Evolutionary conservation across 2,113 vertebrate species (phyloP).

Genomic region (Ciconia boyciana): DNA sequence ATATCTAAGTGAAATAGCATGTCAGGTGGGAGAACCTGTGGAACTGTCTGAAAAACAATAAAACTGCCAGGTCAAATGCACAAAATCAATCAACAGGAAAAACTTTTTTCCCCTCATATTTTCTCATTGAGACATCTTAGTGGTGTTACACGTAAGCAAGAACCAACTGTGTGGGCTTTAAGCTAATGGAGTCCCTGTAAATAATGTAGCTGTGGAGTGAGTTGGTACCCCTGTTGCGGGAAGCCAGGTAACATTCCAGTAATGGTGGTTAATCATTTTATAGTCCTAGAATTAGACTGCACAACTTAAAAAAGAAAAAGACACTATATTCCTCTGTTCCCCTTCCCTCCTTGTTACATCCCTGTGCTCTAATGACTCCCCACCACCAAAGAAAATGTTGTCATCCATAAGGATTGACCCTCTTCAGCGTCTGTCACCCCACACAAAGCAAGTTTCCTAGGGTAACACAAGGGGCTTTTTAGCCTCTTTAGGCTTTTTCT

Average conservation of each 20-base stretch:
- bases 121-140: background rate
- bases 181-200: background rate
- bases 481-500: background rate
- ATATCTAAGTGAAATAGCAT: background rate
- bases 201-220: background rate
- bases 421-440: background rate
- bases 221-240: background rate
- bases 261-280: background rate
- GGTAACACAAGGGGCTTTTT: background rate
- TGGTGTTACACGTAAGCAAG: background rate
- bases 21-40: background rate
- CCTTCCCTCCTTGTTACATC: background rate
- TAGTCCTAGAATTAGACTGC: background rate
- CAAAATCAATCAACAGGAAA: background rate
- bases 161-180: background rate
- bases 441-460: background rate
- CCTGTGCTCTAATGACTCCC: background rate
- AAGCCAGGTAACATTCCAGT: background rate
- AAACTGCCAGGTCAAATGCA: background rate
- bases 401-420: background rate
- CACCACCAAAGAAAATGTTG: background rate
- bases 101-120: background rate
- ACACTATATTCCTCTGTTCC: fast-evolving
- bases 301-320: background rate
- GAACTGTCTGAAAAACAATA: background rate